A percentile compares a stretch with the other conserved stretches of the same genome.
These are phyloP conservation scores for Nasonia longicornis DNA, from an alignment of 1,140 invertebrate species.

Conservation along the genomic window DNA sequence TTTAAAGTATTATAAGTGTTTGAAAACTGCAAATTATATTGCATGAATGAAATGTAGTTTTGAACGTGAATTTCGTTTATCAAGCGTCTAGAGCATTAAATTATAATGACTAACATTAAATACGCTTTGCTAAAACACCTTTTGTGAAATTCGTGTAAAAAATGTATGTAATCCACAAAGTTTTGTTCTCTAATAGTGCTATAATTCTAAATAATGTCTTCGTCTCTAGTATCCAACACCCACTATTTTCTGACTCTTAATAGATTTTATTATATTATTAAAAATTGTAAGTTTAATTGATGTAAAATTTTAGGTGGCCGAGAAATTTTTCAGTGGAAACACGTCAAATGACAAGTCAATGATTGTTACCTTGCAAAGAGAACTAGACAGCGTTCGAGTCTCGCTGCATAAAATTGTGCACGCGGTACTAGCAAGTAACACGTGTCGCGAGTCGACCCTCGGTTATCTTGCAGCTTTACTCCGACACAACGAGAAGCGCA, in stretches of 20 bases:
- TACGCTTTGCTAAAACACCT: no score
- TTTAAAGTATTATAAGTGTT: no score
- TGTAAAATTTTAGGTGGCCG: slow-evolving; percentile 68
- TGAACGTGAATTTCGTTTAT: no score
- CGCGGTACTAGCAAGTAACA: slow-evolving; percentile 83
- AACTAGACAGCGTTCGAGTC: slow-evolving; percentile 78
- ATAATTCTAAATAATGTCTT: no score
- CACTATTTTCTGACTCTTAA: no score
- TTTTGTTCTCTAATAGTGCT: no score
- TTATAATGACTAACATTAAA: no score
- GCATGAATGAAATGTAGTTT: no score
- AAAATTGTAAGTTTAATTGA: not conserved
- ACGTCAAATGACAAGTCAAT: slow-evolving; percentile 71
- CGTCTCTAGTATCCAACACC: no score
- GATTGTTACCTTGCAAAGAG: slow-evolving; percentile 76
- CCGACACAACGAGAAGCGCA: slow-evolving; percentile 85
- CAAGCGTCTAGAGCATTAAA: not conserved
- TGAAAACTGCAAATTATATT: no score
- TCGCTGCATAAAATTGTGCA: slow-evolving; percentile 87
- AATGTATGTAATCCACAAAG: no score
- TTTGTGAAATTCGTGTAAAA: no score
- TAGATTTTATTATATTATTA: not conserved
- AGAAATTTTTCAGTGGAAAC: slow-evolving; percentile 74
- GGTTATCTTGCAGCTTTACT: slow-evolving; percentile 83
- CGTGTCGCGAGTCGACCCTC: slow-evolving; percentile 80